phyloP scores from a whole-genome alignment of 2,888 invertebrate species.

The Agrotis puta region DNA sequence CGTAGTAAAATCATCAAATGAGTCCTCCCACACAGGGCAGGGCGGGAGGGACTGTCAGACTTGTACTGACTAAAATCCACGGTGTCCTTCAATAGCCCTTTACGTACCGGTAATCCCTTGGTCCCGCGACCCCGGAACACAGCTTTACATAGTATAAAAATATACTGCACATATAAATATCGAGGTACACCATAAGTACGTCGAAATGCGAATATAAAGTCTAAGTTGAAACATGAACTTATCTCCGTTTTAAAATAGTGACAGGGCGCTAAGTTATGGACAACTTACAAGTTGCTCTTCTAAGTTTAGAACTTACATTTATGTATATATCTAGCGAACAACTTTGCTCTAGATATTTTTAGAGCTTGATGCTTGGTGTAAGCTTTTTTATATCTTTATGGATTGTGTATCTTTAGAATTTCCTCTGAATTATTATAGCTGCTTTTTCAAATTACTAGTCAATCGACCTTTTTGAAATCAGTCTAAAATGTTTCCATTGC shows the following conservation, averaged over 20 bases:
- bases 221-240: slow-evolving; percentile 50
- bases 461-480: too few species aligned
- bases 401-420: neutral
- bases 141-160: too few species aligned
- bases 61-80: too few species aligned
- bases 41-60: too few species aligned
- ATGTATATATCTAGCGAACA: neutral
- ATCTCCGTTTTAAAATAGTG: slow-evolving; percentile 60
- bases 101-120: too few species aligned
- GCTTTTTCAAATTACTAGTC: too few species aligned
- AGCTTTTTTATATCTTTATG: slow-evolving; percentile 1
- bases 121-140: too few species aligned
- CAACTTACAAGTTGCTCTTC: slow-evolving; percentile 33
- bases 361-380: neutral
- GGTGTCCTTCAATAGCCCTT: too few species aligned
- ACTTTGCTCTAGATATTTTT: slow-evolving; percentile 28
- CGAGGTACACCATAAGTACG: neutral
- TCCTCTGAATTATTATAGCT: too few species aligned
- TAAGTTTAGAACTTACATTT: slow-evolving; percentile 16
- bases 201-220: slow-evolving; percentile 30
- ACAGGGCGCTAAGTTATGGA: slow-evolving; percentile 39
- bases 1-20: too few species aligned
- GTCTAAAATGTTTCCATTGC: too few species aligned
- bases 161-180: slow-evolving; percentile 2
- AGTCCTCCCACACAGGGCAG: too few species aligned